phyloP scores from a whole-genome alignment of 2,888 invertebrate species.

The Merodon equestris region DNA sequence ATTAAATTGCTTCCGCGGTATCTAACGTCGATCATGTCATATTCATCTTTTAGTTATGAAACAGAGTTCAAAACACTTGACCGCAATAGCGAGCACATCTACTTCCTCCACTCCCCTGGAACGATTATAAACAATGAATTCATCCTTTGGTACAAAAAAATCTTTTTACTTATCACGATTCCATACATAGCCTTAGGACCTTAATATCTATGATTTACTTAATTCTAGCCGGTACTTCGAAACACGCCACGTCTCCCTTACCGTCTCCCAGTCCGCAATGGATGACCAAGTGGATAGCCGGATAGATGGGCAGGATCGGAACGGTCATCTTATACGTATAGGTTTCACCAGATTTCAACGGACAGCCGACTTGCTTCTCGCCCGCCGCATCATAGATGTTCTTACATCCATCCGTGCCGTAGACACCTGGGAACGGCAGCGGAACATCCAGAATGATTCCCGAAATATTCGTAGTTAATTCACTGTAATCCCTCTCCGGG shows the following conservation, averaged over 20 bases:
- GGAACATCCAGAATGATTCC: conserved; percentile 83
- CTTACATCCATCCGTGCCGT: conserved; percentile 84
- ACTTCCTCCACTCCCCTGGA: too few species aligned
- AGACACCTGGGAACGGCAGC: conserved; percentile 88
- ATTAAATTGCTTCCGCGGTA: too few species aligned
- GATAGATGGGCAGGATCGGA: conserved; percentile 80
- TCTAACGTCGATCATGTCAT: too few species aligned
- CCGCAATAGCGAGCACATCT: too few species aligned
- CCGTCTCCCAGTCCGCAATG: conserved; percentile 82
- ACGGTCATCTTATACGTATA: conserved; percentile 86
- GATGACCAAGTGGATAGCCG: conserved; percentile 80
- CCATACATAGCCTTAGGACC: too few species aligned
- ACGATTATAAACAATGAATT: too few species aligned
- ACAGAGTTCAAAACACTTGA: too few species aligned
- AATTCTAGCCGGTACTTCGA: conserved; percentile 85
- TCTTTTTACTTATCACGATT: conserved; percentile 24
- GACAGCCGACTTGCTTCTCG: conserved; percentile 82
- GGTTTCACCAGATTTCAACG: conserved; percentile 83
- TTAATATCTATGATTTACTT: conserved; percentile 67
- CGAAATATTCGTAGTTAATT: conserved; percentile 82
- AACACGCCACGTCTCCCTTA: conserved; percentile 81
- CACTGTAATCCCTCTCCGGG: conserved; percentile 81
- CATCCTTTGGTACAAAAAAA: conserved; percentile 1
- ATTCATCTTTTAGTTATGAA: too few species aligned
- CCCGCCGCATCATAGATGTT: conserved; percentile 83